Conservation (phyloP, 2,797 vertebrate species). For the Fratercula arctica region DNA sequence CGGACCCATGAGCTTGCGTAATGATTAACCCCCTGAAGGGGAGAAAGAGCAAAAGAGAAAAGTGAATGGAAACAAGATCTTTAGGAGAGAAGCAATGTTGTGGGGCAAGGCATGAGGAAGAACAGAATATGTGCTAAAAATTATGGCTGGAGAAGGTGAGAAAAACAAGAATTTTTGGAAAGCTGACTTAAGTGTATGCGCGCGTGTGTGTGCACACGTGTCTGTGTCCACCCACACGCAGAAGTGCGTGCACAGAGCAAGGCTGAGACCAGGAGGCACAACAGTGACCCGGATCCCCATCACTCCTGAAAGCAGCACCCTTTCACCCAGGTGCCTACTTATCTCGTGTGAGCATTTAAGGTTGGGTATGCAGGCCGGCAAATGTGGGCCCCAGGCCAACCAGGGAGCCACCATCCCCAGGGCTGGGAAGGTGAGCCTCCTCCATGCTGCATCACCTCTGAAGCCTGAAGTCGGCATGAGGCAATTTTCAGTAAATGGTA, state of each 20-base stretch:
- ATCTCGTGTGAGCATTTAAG: rapidly evolving
- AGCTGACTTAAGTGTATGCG: neutral
- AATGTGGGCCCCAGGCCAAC: neutral
- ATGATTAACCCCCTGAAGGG: neutral
- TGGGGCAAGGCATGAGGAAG: neutral
- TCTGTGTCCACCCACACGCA: neutral
- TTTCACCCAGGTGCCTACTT: neutral
- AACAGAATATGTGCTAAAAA: neutral
- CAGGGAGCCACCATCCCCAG: neutral
- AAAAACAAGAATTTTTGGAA: neutral
- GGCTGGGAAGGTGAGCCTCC: neutral
- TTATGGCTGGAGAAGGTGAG: neutral
- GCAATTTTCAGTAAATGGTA: neutral
- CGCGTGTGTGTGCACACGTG: rapidly evolving
- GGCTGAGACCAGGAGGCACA: neutral
- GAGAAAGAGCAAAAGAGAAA: neutral
- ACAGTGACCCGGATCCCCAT: neutral
- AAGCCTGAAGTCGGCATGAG: neutral
- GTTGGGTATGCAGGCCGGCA: neutral
- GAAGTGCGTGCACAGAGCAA: too few relatives aligned
- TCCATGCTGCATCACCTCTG: neutral
- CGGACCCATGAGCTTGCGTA: neutral
- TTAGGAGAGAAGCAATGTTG: neutral
- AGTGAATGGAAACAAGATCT: neutral
- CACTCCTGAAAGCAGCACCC: neutral